phyloP scores from a whole-genome alignment of 2,888 invertebrate species.

The Patella ulyssiponensis region DNA sequence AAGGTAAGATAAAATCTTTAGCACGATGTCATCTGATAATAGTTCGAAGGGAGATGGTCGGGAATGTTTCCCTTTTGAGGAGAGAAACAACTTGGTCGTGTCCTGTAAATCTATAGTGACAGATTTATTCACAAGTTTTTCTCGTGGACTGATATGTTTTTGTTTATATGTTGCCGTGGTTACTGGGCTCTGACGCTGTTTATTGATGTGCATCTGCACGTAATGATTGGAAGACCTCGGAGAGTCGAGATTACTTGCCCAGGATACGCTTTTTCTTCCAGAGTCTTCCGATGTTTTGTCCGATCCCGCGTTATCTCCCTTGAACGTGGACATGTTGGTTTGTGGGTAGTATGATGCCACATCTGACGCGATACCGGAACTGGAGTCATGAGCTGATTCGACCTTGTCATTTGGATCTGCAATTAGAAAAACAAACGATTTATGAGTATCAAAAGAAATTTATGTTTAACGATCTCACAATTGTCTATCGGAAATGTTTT shows the following conservation, averaged over 20 bases:
- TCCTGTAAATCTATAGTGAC: slow-evolving; percentile 45
- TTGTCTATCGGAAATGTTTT: too few relatives aligned
- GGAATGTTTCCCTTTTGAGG: slow-evolving; percentile 44
- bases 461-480: too few relatives aligned
- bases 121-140: neutral
- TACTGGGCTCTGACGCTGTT: neutral
- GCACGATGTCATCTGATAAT: slow-evolving; percentile 80
- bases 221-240: slow-evolving; percentile 37
- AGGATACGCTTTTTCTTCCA: slow-evolving; percentile 38
- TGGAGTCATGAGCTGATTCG: slow-evolving; percentile 65
- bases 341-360: slow-evolving; percentile 51
- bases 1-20: slow-evolving; percentile 82
- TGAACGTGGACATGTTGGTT: slow-evolving; percentile 52
- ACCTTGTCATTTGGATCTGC: slow-evolving; percentile 8
- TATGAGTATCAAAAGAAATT: too few relatives aligned
- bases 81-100: slow-evolving; percentile 45
- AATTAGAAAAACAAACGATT: neutral
- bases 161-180: slow-evolving; percentile 14
- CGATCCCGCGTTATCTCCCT: slow-evolving; percentile 48
- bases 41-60: slow-evolving; percentile 61
- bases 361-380: slow-evolving; percentile 70
- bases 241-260: slow-evolving; percentile 46
- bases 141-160: slow-evolving; percentile 18
- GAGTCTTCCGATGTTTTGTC: slow-evolving; percentile 48
- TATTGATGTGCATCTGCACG: slow-evolving; percentile 36